phyloP scores from a whole-genome alignment of 2,113 vertebrate genomes.

The Xenopus tropicalis region UCB_Xtro_10.0 CM004447.2:112853501-112854000 shows the following conservation, averaged over 20 bases:
- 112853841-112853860: too few relatives aligned
- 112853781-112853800: too few relatives aligned
- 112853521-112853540: slow-evolving; percentile 51
- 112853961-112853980: too few relatives aligned
- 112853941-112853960: too few relatives aligned
- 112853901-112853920: too few relatives aligned
- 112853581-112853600: slow-evolving; percentile 65
- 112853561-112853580: slow-evolving; percentile 54
- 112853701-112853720: slow-evolving; percentile 94
- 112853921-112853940: too few relatives aligned
- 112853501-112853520: slow-evolving; percentile 61
- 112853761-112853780: too few relatives aligned
- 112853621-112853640: slow-evolving; percentile 45
- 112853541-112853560: slow-evolving; percentile 51
- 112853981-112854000: too few relatives aligned
- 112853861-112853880: too few relatives aligned
- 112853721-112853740: slow-evolving; percentile 66
- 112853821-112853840: too few relatives aligned
- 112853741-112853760: neutral
- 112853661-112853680: slow-evolving; percentile 79
- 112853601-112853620: slow-evolving; percentile 68
- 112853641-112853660: slow-evolving; percentile 74
- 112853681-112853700: slow-evolving; percentile 93
- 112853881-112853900: neutral
- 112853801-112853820: too few relatives aligned